Evolutionary conservation across 1,140 invertebrate species (phyloP), one percentile per base, ranked within the genome.

Genomic region (Penaeus indicus): DNA sequence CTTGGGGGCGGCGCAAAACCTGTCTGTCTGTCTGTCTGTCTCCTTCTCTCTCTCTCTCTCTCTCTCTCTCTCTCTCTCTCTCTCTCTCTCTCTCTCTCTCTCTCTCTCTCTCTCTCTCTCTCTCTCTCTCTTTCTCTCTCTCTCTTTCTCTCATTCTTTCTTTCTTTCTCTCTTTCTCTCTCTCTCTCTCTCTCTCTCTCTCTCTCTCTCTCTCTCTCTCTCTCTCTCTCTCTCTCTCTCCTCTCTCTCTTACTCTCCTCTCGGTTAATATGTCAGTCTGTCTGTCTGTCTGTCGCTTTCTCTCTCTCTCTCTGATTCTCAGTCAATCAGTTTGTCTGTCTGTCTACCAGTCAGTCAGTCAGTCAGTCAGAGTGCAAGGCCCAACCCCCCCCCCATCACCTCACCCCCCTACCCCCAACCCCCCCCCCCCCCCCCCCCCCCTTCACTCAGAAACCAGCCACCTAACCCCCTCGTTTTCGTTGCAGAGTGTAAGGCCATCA

Each of bases 401-500:
- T 32, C 32, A 32, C 32, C 32, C 32, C 32, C 32, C 32, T 2
- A 47, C 27, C 25, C 5, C 25, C 25, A 4, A 22, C 13, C 21
- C 13, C 25, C 5, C 25, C 25, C 21, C 25, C 25, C 21, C 25
- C 25, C 21, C 25, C 25, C 21, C 13, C 25, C 5, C 25, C 25
- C 25, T 22, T 64, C n/a, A 64, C n/a, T 64, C 60, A 42, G 21
- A 27, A n/a, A 18, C n/a, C 18, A 60, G 10, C 61, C 42, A 8
- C 22, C 18, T 47, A 0, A n/a, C 54, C n/a, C 7, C 38, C 19
- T 61, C 80, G n/a, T 61, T 84, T 47, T 21, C 38, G 27, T 67
- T 64, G 27, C 92, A 94, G 94, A 94, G 85, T 95, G 94, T 90
- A 94, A 94, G 86, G 92, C 94, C 81, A 91, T 93, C 18, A 93